Percentiles rank a stretch among this genome's conserved stretches.
These are phyloP conservation scores for Heteromurus nitidus DNA, from an alignment of 2,888 invertebrate species.

Conservation along the genomic window DNA sequence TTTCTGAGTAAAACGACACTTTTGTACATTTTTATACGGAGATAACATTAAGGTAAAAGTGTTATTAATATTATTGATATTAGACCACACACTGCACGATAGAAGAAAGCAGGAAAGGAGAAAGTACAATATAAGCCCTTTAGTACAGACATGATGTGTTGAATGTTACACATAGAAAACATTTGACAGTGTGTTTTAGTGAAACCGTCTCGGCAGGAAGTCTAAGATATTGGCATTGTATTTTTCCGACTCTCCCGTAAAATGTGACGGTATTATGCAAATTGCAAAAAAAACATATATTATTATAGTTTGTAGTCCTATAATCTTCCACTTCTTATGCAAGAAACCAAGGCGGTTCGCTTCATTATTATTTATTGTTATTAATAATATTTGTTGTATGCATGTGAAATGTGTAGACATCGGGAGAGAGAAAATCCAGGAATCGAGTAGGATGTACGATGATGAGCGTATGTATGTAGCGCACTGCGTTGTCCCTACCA, in stretches of 20 bases:
- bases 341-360: not conserved
- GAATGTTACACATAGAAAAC: not conserved
- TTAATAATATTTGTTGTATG: not conserved
- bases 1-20: no score
- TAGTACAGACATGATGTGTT: not conserved
- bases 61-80: no score
- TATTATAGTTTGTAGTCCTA: not conserved
- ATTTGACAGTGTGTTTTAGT: not conserved
- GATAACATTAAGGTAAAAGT: not conserved
- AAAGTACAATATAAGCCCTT: not conserved
- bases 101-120: not conserved
- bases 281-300: not conserved
- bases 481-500: not conserved
- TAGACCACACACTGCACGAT: no score
- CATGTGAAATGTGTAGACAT: not conserved
- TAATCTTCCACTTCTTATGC: not conserved
- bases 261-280: constrained; percentile 2
- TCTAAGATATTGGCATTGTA: constrained; percentile 11
- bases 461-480: not conserved
- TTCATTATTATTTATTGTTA: not conserved
- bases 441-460: no score
- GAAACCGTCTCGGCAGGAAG: not conserved
- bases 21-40: not conserved
- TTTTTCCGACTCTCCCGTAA: not conserved
- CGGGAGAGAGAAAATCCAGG: no score